These are phyloP conservation scores for Heliconius congener DNA, from an alignment of 1,140 invertebrate genomes.

Conservation along the genomic window DNA sequence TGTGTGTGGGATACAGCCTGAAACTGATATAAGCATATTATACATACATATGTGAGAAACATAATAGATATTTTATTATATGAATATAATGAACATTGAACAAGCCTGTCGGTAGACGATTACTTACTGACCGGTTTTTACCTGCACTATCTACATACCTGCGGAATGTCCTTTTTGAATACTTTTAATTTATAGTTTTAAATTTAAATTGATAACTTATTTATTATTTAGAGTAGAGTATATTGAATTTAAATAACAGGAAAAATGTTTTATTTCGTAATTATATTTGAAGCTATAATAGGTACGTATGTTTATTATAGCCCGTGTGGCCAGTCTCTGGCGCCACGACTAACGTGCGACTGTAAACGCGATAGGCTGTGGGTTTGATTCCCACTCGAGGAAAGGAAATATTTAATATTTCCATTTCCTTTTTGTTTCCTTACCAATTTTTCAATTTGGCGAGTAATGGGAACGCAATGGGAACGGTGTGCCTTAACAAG, in stretches of 20 bases:
- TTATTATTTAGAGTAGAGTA: not conserved
- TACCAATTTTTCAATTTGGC: no score
- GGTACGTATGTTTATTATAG: no score
- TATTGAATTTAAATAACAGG: not conserved
- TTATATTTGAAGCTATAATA: not conserved
- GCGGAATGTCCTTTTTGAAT: constrained; percentile 12
- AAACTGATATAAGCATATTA: not conserved
- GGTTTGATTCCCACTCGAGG: no score
- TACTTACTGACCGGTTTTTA: constrained; percentile 9
- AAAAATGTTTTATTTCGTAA: not conserved
- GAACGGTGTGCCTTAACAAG: no score
- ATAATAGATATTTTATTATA: not conserved
- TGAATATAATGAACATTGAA: not conserved
- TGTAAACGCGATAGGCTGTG: no score
- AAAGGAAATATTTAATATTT: no score
- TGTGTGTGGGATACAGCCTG: no score
- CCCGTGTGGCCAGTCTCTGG: no score
- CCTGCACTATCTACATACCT: constrained; percentile 13
- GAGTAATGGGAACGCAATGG: no score
- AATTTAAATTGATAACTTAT: constrained; percentile 2
- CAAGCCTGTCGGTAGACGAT: not conserved
- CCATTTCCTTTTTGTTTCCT: no score
- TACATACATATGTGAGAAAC: no score
- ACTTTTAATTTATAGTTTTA: not conserved
- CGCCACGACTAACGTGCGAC: no score